Base-by-base conservation (phyloP, 2,797 vertebrate genomes). In the Lagodon rhomboides region DNA sequence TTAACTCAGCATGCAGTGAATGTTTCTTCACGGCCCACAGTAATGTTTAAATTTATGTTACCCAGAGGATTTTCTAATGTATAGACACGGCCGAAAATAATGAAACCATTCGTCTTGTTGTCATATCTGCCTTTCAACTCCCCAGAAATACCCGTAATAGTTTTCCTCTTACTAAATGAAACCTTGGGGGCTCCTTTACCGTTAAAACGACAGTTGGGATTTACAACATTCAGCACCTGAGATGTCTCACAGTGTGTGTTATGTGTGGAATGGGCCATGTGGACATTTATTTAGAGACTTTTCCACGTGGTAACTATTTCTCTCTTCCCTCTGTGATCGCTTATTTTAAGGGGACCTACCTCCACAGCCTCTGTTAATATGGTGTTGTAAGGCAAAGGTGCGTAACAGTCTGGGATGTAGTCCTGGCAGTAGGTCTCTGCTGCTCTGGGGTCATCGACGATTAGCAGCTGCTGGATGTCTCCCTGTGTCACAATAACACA, bases 401-500 rank as follows among this genome's bases (percentile, higher is more conserved):
- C 66, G 20, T 96, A 88, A 34, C 97, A 98, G 93, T 91, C 93
- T 0, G 96, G 97, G 89, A 98, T 98, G 94, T 95, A 96, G 80
- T 89, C 91, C 68, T 91, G 88, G 75, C 97, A 99, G 89, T 98
- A 97, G 1, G 90, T 95, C 70, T 92, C 91, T 9, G 97, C 97
- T 0, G 95, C 95, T 60, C 80, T 69, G n/a, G 97, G 95, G 61
- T 98, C 96, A 0, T 93, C 83, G 3, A 92, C 73, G 1, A 99
- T 86, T 77, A 99, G 84, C 71, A 99, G 92, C 90, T 99, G 96
- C 91, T 99, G 97, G 83, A 99, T 93, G n/a, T 97, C 97, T 8
- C 97, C 97, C 97, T 99, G 89, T 12, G 77, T 53, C 73, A 73
- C 56, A 73, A 51, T 9, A 75, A 83, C 25, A 84, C 65, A 83